Evolutionary conservation across 2,113 vertebrate genomes (phyloP), one percentile per base, ranked within the genome.

Genomic region (Taurulus bubalis): DNA sequence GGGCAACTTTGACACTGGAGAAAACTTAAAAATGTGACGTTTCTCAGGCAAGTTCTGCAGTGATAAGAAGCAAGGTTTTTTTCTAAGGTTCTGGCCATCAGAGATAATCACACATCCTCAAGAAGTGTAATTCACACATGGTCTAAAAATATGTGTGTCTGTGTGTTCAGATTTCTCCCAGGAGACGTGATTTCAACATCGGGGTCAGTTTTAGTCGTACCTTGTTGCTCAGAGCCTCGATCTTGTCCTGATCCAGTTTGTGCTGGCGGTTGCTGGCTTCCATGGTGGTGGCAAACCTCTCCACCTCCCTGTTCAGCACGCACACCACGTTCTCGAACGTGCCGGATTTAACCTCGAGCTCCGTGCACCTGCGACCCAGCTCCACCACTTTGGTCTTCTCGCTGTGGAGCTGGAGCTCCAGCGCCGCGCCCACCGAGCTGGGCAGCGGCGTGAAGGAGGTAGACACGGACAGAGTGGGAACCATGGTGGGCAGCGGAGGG

Each of bases 271-370:
- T 93, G 24, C 96, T 95, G 66, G 97, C 98, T 83, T 98, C 97
- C 0, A 96, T 94, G 0, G 96, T 96, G 77, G 97, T 93, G 20
- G 97, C 96, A 0, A 96, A 96, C 58, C 97, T 79, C 86, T 99
- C 98, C 91, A 99, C 97, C 85, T 99, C 98, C 26, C 97, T 94
- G 91, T 99, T 99, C 59, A 99, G 94, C 55, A 99, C 97, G 0
- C 98, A 98, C 63, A 98, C 97, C 9, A 98, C 98, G 83, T 99
- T 99, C 92, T 99, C 98, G 15, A 99, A 97, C 2, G 98, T 97
- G 34, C 94, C 93, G 0, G 96, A 92, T 88, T 99, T 99, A 36
- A 95, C 95, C 79, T 99, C 97, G 1, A 99, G 94, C 7, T 94
- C 93, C 1, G 95, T 95, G 8, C 96, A 97, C 40, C 95, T 88